These are phyloP conservation scores for Diplodus sargus DNA, from an alignment of 2,797 vertebrate species.

Conservation along the genomic window DNA sequence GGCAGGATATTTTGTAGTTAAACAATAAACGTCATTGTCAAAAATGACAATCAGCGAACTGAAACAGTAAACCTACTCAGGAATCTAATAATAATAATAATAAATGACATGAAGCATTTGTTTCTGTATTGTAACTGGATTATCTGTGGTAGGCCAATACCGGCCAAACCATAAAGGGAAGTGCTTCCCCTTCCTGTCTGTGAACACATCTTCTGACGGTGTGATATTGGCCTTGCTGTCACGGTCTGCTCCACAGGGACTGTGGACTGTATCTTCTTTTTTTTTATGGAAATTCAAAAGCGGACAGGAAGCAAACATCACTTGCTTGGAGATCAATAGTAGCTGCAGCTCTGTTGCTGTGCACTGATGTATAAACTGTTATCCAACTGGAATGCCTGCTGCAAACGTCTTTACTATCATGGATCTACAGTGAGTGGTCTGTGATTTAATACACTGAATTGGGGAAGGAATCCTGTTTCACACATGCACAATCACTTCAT, in stretches of 20 bases:
- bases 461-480: slow-evolving; percentile 29
- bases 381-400: not conserved
- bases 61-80: no score
- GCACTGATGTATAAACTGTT: slow-evolving; percentile 2
- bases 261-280: not conserved
- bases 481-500: slow-evolving; percentile 13
- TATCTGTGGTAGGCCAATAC: no score
- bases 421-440: slow-evolving; percentile 6
- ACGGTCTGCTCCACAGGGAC: not conserved
- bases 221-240: not conserved
- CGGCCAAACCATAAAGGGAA: not conserved
- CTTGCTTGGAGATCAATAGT: not conserved
- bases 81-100: no score
- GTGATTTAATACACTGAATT: slow-evolving; percentile 10
- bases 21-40: no score
- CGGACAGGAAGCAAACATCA: not conserved
- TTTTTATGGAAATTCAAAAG: not conserved
- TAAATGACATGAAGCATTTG: no score
- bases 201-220: not conserved
- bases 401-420: slow-evolving; percentile 29
- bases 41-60: no score
- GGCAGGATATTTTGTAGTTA: no score
- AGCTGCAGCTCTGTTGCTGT: not conserved
- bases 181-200: not conserved
- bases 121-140: no score